Base-by-base conservation (phyloP, 37 sponge, comb jelly and placozoan species). In the Dysidea cf. avara region DNA sequence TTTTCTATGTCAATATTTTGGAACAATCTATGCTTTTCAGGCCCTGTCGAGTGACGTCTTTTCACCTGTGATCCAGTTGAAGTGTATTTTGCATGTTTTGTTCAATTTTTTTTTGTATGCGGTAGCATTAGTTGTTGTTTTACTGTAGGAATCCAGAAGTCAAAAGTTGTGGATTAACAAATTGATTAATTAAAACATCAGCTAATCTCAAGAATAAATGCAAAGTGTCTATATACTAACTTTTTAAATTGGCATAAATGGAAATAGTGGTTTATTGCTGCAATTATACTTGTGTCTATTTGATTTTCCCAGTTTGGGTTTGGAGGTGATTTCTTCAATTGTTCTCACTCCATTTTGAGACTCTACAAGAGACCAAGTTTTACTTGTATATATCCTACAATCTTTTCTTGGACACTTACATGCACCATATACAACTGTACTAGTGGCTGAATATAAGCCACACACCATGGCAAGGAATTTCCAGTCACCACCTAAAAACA, bases 371-470 rank as follows among this genome's bases (percentile, higher is more conserved):
- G 71, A 70, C 81, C 81, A 80, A 1, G n/a, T n/a, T n/a, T n/a
- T 24, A 2, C 38, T 30, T 30, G 47, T 14, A 21, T 24, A 48
- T 64, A 32, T 71, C 62, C 21, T 17, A 80, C 17, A 71, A 33
- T 47, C 59, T 18, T 14, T 50, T 26, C 12, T 30, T 36, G 6
- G 61, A 28, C 22, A 71, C 69, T 50, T 80, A n/a, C n/a, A n/a
- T 80, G 56, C 72, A 80, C 81, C 81, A 80, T 9, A 80, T 80
- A 34, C 81, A 80, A 5, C 72, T 53, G 35, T 71, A 40, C 53
- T 29, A 25, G 24, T 69, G 1, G 80, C 80, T 12, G 61, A 9
- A 3, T 80, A 64, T 16, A 80, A 49, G 14, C 81, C 81, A 71
- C 49, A 29, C 5, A 71, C 72, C 3, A 24, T 38, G 22, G 81